Evolutionary conservation across 2,888 invertebrate genomes (phyloP), one percentile per base, ranked within the genome.

Genomic region (Latheticus oryzae): DNA sequence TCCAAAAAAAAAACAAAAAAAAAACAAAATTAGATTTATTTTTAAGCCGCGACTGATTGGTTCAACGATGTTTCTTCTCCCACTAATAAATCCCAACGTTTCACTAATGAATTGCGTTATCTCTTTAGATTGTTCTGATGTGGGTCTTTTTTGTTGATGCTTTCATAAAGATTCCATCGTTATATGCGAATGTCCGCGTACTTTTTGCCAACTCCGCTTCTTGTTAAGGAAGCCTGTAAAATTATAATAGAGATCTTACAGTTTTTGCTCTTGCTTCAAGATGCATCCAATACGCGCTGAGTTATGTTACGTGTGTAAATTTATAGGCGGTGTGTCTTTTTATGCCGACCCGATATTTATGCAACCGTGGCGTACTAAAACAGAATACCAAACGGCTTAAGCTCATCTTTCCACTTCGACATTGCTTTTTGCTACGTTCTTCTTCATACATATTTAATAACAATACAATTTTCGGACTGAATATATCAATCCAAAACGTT

Each of bases 241-340:
- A 74, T 74, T 74, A 73, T 73, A 74, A 74, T 74, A 74, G 71
- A 74, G 73, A 74, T 73, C 73, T 74, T 74, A 72, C 63, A 59
- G 65, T 69, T 72, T 72, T 73, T 72, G 60, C 59, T 35, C 5
- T 30, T 28, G 35, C 30, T 53, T 40, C 61, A 58, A 63, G 61
- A 58, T 60, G 60, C 63, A 61, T 58, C 64, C 63, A 62, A 63
- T 66, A 66, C 59, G 62, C 61, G 60, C 51, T 72, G 72, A 73
- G 66, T 72, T 72, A 73, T 71, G 69, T 68, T 64, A 62, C 67
- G 64, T 70, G 68, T 69, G 72, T 72, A 71, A 66, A 72, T 71
- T 72, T 70, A 73, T 69, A 64, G 67, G 60, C 60, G 61, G 64
- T 62, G 62, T 61, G 61, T 63, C 65, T 69, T 70, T 73, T 72